A percentile compares a stretch with the other conserved stretches of the same genome.
phyloP scores from a whole-genome alignment of 2,888 invertebrate species.

The Dusona sp. region DNA sequence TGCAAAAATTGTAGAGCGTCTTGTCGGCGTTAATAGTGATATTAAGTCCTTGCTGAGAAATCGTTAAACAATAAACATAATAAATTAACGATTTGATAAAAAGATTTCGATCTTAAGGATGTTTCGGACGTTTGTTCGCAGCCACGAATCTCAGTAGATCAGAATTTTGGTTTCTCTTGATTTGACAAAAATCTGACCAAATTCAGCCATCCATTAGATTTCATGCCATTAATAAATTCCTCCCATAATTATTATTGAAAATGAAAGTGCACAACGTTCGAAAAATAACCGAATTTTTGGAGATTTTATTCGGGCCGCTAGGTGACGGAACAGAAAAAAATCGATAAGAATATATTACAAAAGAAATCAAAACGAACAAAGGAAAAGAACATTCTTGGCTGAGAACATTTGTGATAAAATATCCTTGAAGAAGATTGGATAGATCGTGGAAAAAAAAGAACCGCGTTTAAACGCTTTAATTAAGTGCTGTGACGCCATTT shows the following conservation, averaged over 20 bases:
- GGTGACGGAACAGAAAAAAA: no score
- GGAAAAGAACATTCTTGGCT: neutral
- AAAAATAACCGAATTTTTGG: neutral
- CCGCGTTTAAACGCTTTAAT: neutral
- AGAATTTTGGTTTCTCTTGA: neutral
- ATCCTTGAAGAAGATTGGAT: neutral
- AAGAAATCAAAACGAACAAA: neutral
- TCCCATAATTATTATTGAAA: no score
- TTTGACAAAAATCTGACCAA: no score
- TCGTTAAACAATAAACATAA: constrained; percentile 10
- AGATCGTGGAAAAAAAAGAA: neutral
- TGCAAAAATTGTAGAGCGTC: constrained; percentile 94
- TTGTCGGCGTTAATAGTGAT: constrained; percentile 93
- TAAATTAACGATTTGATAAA: neutral
- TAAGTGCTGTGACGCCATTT: neutral
- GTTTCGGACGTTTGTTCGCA: neutral
- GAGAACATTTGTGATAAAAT: neutral
- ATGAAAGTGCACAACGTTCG: no score
- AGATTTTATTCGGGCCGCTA: neutral
- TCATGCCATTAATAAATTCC: no score
- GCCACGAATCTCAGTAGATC: neutral
- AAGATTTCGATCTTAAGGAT: neutral
- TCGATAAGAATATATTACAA: no score
- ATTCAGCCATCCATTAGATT: no score
- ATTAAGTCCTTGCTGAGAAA: constrained; percentile 87